Evolutionary conservation across 2,797 vertebrate species (phyloP).

Genomic region (Sarcoramphus papa): DNA sequence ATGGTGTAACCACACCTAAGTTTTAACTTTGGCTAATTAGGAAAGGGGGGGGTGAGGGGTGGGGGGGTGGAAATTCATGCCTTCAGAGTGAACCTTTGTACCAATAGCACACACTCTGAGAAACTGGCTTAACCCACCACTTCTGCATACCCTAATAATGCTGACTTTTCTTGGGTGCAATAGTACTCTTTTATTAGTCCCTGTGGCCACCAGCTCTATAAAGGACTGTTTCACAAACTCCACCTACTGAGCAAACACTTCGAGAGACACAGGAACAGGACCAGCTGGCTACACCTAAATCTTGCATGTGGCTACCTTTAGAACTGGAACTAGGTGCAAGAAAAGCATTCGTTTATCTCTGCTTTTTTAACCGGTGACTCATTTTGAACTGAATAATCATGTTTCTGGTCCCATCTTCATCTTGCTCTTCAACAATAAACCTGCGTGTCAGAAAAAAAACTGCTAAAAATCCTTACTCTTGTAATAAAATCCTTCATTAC

Average conservation of each 20-base stretch:
- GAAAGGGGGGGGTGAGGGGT: not conserved
- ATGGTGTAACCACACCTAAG: accelerated
- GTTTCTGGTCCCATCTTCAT: not conserved
- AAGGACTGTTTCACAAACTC: not conserved
- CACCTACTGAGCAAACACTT: slow-evolving; percentile 27
- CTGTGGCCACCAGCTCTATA: not conserved
- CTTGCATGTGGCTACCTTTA: not conserved
- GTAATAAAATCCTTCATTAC: not conserved
- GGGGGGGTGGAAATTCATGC: too few species aligned
- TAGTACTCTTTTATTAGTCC: not conserved
- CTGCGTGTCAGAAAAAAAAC: accelerated
- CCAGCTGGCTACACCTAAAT: not conserved
- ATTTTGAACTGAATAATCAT: not conserved
- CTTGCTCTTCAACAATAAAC: not conserved
- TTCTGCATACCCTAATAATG: not conserved
- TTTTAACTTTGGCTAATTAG: not conserved
- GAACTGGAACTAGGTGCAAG: not conserved
- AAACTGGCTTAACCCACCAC: not conserved
- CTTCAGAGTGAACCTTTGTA: not conserved
- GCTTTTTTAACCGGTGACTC: not conserved
- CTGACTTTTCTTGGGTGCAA: not conserved
- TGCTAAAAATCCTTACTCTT: not conserved
- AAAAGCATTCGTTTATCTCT: not conserved
- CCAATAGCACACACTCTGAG: not conserved
- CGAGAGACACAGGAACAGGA: not conserved